Base-by-base conservation (phyloP, 2,113 vertebrate genomes). In the Natator depressus region DNA sequence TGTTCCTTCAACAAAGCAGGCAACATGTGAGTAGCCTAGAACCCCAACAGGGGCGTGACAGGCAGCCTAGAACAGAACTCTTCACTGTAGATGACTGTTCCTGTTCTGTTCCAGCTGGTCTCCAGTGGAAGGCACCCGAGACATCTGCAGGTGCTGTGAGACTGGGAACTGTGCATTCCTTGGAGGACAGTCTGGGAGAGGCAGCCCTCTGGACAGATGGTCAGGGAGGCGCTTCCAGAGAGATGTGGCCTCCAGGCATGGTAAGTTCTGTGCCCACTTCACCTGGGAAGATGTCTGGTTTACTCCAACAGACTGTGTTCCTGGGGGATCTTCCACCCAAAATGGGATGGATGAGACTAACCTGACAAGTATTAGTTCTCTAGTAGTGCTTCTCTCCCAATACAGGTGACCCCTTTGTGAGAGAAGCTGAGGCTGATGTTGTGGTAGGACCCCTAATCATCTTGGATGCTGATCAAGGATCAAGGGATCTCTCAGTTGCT, bases 391-490 rank as follows among this genome's bases (percentile, higher is more conserved):
- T n/a, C 11, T n/a, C 0, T 57, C 57, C 88, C 35, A 8, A 42
- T 59, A 22, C 75, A 93, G 82, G 38, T 51, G 14, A 50, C 94
- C 93, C 72, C 20, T 75, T 54, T 10, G 91, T 42, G 38, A 25
- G 53, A 46, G 84, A 89, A 2, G 62, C 22, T 10, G 96, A 95
- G 86, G 94, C 91, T 1, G 95, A 97, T 3, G 82, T 98, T 76
- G 96, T 96, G 0, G 59, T 97, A 22, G 97, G 97, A 4, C 97
- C 97, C 0, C 55, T 98, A 83, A 85, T 97, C 80, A 95, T 97
- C 87, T 76, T 97, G 65, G 92, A 91, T 35, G 91, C 91, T 20
- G 42, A 22, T 22, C n/a, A 2, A 42, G 69, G 20, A 42, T 75
- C 69, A 20, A 10, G n/a, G 69, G 10, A 42, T 75, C 20, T 75